These are phyloP conservation scores for Myxocyprinus asiaticus DNA, from an alignment of 2,113 vertebrate genomes.

Conservation along the genomic window DNA sequence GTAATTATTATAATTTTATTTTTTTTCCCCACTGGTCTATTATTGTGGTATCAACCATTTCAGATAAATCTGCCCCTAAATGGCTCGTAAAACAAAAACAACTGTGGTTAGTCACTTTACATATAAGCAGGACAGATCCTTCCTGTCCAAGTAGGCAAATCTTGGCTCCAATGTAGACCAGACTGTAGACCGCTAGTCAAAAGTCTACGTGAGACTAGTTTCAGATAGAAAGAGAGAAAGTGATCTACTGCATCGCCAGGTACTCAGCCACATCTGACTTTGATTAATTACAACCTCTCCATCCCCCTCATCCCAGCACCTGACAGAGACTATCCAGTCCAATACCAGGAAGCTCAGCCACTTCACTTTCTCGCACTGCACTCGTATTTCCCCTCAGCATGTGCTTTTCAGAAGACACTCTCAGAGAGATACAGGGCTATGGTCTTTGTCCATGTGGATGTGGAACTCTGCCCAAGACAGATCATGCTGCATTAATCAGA, in stretches of 20 bases:
- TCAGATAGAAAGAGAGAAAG: constrained; percentile 45
- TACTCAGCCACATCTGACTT: constrained; percentile 97
- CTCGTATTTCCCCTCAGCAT: constrained; percentile 31
- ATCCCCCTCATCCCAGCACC: constrained; percentile 84
- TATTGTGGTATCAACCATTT: too few species aligned
- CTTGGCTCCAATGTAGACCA: too few species aligned
- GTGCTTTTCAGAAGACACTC: constrained; percentile 33
- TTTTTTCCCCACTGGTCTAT: too few species aligned
- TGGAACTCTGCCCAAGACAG: constrained; percentile 36
- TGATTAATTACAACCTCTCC: constrained; percentile 95
- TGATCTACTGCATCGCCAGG: constrained; percentile 92
- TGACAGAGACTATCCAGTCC: constrained; percentile 82
- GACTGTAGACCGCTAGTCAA: too few species aligned
- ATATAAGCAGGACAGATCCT: too few species aligned
- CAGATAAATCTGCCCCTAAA: too few species aligned
- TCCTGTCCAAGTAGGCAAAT: too few species aligned
- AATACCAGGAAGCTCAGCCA: constrained; percentile 49
- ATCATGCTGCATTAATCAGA: constrained; percentile 61
- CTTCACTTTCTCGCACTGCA: constrained; percentile 22
- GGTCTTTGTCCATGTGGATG: constrained; percentile 49
- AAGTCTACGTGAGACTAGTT: too few species aligned
- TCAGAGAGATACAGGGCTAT: constrained; percentile 19
- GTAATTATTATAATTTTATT: too few species aligned
- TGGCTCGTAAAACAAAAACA: too few species aligned
- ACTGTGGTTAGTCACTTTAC: too few species aligned